Base-by-base conservation (phyloP, 2,797 vertebrate genomes). In the Delichon dasypus region DNA sequence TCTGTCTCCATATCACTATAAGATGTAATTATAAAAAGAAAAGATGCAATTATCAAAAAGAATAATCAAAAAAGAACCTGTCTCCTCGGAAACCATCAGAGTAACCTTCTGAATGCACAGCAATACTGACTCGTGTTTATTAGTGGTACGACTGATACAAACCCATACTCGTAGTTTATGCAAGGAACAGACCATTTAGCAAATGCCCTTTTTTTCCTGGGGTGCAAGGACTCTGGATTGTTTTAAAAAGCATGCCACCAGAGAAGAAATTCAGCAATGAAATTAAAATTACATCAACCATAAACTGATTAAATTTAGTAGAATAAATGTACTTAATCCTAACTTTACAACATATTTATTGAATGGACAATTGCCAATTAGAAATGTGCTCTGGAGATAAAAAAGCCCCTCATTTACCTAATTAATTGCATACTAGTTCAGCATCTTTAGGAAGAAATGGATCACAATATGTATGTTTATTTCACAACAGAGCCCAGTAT, bases 291-390 rank as follows among this genome's bases (percentile, higher is more conserved):
- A 81, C n/a, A 93, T 93, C 64, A 91, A 78, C 61, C 58, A 87
- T 87, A 50, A 95, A 81, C 48, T 77, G 32, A 87, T 80, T 80
- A 91, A 88, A 92, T 94, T 72, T 93, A 91, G 71, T 71, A 94
- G 79, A 94, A 93, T 81, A 95, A 95, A 90, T 81, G 57, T 88
- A 89, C 66, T 91, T 34, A 87, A 32, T 48, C 42, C 51, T 94
- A 89, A 50, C 30, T 92, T 85, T 64, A 67, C 25, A 89, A 45
- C 3, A 53, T 85, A 88, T 94, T 95, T 91, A 81, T 90, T 93
- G 68, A 94, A 62, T 90, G 68, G 80, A 94, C 89, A 94, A 94
- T 91, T 93, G 64, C 50, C 60, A 94, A 90, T 95, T 95, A 90
- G 51, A 45, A 89, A 55, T 54, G 32, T 83, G 21, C 45, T 89